These are phyloP conservation scores for Seriola aureovittata DNA, from an alignment of 2,113 vertebrate species.

Conservation along the genomic window DNA sequence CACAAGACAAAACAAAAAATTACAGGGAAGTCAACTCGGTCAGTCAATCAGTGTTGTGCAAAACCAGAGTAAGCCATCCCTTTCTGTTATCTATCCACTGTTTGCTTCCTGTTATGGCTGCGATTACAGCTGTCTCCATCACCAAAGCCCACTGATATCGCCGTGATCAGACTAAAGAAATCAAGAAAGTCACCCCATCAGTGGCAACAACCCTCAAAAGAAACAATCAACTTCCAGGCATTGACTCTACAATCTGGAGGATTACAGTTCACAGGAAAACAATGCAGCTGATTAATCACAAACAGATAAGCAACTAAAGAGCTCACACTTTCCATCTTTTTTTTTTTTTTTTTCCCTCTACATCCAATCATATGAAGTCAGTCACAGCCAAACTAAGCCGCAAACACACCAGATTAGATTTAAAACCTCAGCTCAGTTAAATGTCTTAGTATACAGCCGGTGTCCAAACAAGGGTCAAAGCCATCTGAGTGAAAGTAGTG, in stretches of 20 bases:
- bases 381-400: conserved; percentile 3
- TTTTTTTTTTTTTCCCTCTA: too few relatives aligned
- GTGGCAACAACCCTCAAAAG: conserved; percentile 5
- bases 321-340: conserved; percentile 34
- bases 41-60: neutral
- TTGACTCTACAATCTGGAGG: conserved; percentile 4
- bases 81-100: neutral
- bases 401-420: conserved; percentile 13
- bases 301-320: conserved; percentile 46
- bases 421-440: neutral
- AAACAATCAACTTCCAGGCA: conserved; percentile 54
- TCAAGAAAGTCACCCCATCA: conserved; percentile 31
- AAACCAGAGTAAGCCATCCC: neutral
- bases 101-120: neutral
- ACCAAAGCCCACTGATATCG: neutral
- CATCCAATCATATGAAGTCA: conserved; percentile 34
- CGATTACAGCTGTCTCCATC: conserved; percentile 16
- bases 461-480: neutral
- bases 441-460: neutral
- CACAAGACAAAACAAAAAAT: neutral
- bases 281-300: conserved; percentile 52
- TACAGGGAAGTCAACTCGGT: rapidly evolving
- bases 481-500: rapidly evolving
- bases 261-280: conserved; percentile 41
- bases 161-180: conserved; percentile 7